These are phyloP conservation scores for Drosophila parthenogenetica DNA, from an alignment of 2,888 invertebrate genomes.

Conservation along the genomic window DNA sequence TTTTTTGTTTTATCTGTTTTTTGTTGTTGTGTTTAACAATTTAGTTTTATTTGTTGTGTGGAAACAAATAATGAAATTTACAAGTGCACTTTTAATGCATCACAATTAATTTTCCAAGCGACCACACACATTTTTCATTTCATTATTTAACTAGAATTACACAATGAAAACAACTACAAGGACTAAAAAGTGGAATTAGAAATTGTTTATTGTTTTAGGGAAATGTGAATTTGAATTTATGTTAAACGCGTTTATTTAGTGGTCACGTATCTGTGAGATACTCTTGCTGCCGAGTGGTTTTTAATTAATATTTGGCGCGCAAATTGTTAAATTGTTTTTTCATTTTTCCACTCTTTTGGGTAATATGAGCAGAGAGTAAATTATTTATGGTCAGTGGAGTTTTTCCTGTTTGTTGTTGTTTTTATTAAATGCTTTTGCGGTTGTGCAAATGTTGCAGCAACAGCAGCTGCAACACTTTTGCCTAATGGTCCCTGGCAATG, in stretches of 20 bases:
- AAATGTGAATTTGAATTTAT: constrained; percentile 61
- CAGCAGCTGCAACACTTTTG: constrained; percentile 48
- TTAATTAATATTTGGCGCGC: constrained; percentile 69
- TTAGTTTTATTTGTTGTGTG: constrained; percentile 12
- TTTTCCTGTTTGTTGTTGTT: constrained; percentile 12
- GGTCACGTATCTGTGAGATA: constrained; percentile 58
- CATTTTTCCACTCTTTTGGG: constrained; percentile 34
- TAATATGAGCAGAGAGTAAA: constrained; percentile 47
- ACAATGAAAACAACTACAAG: constrained; percentile 9
- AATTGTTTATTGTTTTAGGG: constrained; percentile 13
- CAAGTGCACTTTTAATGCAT: constrained; percentile 72
- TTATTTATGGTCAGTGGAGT: constrained; percentile 54
- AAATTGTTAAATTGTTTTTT: constrained; percentile 53
- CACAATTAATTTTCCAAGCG: constrained; percentile 71
- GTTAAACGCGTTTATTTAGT: constrained; percentile 73
- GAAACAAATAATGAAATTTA: constrained; percentile 50
- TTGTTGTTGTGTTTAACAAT: background rate
- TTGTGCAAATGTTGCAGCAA: constrained; percentile 36
- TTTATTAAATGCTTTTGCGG: constrained; percentile 55
- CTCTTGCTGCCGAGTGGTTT: constrained; percentile 49
- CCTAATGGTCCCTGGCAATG: constrained; percentile 69
- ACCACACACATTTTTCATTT: constrained; percentile 74
- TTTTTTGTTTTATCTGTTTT: constrained; percentile 6
- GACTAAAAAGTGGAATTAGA: constrained; percentile 6
- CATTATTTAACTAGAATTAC: constrained; percentile 41